A percentile compares a stretch with the other conserved stretches of the same genome.
Evolutionary conservation across 30 jellyfish, hydroid and myxozoan species (phyloP).

Genomic region (Aurelia sp.): DNA sequence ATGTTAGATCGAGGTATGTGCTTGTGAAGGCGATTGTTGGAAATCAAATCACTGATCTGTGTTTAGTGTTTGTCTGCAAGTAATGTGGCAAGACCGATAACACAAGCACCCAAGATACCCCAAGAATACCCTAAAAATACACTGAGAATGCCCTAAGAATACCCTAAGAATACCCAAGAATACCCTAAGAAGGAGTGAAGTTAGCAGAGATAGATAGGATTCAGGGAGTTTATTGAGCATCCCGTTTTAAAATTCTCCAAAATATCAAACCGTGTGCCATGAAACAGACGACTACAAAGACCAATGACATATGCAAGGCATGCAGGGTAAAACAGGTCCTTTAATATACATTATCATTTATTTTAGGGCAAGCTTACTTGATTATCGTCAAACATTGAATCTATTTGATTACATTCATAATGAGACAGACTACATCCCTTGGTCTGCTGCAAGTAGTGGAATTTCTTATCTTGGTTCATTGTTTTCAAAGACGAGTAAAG

Average conservation of each 20-base stretch:
- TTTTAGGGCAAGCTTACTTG: conserved; percentile 50
- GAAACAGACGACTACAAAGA: no score
- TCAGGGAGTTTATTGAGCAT: not conserved
- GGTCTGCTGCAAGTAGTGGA: conserved; percentile 81
- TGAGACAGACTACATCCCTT: conserved; percentile 82
- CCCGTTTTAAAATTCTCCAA: no score
- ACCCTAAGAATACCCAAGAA: not conserved
- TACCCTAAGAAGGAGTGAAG: not conserved
- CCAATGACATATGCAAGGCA: no score
- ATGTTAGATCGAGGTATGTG: no score
- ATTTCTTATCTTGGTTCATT: conserved; percentile 46
- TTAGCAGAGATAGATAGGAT: not conserved
- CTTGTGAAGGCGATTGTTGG: no score
- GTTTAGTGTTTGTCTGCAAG: no score
- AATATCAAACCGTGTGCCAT: no score
- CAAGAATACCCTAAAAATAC: not conserved
- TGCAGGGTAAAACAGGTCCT: no score
- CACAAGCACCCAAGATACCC: not conserved
- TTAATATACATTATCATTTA: not conserved
- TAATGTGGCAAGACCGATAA: no score
- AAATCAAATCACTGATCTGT: no score
- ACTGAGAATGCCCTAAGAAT: not conserved
- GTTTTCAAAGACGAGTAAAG: conserved; percentile 63
- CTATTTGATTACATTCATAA: conserved; percentile 74
- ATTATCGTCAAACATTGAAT: conserved; percentile 61